These are phyloP conservation scores for Platalea minor DNA, from an alignment of 2,797 vertebrate species.

Conservation along the genomic window DNA sequence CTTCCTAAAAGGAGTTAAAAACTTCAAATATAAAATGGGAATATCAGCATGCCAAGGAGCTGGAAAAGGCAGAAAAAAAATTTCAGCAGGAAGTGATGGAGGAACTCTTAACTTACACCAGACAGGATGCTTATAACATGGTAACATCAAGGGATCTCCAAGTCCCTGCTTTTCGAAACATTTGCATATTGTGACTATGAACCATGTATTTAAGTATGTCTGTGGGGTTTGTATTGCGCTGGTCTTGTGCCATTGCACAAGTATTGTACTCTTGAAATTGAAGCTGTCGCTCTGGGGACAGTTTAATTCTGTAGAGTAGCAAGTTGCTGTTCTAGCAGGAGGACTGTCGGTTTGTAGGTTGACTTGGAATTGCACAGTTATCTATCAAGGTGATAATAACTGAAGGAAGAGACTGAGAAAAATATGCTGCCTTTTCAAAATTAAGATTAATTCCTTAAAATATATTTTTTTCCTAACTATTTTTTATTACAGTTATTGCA, in stretches of 20 bases:
- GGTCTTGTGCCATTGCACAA: background rate
- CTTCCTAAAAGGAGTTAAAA: conserved; percentile 73
- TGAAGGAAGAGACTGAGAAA: background rate
- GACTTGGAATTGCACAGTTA: background rate
- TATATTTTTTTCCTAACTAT: background rate
- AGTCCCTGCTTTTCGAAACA: background rate
- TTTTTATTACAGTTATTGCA: background rate
- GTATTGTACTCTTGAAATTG: background rate
- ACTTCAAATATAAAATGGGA: conserved; percentile 83
- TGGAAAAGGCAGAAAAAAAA: conserved; percentile 77
- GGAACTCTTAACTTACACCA: conserved; percentile 87
- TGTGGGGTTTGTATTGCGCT: background rate
- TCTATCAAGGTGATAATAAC: background rate
- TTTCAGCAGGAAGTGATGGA: conserved; percentile 75
- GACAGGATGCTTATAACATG: conserved; percentile 88
- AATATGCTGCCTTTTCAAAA: background rate
- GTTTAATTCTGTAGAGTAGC: background rate
- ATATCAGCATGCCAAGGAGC: conserved; percentile 73
- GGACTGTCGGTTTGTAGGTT: background rate
- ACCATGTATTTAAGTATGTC: background rate
- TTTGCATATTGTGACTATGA: background rate
- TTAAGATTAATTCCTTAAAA: background rate
- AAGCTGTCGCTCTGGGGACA: background rate
- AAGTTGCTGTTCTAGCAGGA: background rate
- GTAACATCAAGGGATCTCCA: conserved; percentile 54